Evolutionary conservation across 2,797 vertebrate species (phyloP).

Genomic region (Vespertilio murinus): DNA sequence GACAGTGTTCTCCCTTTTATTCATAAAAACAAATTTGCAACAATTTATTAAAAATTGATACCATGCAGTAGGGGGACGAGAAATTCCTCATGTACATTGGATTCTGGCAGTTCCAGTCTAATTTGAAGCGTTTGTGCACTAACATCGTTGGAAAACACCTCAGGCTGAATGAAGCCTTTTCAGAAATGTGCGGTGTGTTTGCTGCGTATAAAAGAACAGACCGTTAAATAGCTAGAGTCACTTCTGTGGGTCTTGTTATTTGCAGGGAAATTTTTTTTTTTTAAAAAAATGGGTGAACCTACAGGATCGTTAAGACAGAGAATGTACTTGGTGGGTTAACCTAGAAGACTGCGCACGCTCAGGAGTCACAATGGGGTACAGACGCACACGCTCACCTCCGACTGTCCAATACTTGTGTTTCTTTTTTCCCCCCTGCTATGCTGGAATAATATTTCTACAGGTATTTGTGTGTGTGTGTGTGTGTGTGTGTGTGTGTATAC

Average conservation of each 20-base stretch:
- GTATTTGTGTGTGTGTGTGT: conserved; percentile 77
- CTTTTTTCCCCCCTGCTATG: conserved; percentile 81
- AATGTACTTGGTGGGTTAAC: conserved; percentile 88
- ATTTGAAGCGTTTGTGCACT: conserved; percentile 89
- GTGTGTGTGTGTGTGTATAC: conserved; percentile 81
- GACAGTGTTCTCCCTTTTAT: conserved; percentile 87
- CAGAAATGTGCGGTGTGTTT: conserved; percentile 88
- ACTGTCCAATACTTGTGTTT: conserved; percentile 84
- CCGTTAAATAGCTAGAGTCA: conserved; percentile 86
- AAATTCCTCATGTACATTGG: conserved; percentile 90
- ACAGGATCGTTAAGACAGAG: conserved; percentile 86
- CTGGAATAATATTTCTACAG: conserved; percentile 92
- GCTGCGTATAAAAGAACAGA: conserved; percentile 88
- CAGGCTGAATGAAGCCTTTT: conserved; percentile 88
- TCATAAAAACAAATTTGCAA: conserved; percentile 94
- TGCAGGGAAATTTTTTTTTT: conserved; percentile 83
- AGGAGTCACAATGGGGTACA: conserved; percentile 79
- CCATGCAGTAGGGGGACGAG: conserved; percentile 93
- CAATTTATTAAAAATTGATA: conserved; percentile 93
- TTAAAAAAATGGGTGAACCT: conserved; percentile 85
- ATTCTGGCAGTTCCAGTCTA: conserved; percentile 89
- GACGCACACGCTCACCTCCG: conserved; percentile 85
- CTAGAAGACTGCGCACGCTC: conserved; percentile 88
- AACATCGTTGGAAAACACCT: conserved; percentile 88
- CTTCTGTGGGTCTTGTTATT: conserved; percentile 87